These are phyloP conservation scores for Diadophis punctatus DNA, from an alignment of 2,113 vertebrate species.

Conservation along the genomic window DNA sequence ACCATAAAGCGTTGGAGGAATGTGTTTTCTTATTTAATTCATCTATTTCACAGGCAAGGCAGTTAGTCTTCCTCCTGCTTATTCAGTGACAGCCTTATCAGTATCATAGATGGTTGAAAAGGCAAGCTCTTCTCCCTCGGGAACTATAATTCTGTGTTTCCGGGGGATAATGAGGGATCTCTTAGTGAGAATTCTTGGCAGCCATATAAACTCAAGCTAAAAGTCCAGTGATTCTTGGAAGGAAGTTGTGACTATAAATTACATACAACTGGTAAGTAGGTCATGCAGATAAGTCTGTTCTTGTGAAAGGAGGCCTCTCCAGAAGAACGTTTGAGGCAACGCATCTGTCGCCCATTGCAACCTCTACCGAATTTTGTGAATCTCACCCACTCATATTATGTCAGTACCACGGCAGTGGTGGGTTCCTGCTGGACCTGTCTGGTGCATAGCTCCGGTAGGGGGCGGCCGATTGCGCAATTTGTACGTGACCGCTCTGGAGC, in stretches of 20 bases:
- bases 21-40: background rate
- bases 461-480: no score
- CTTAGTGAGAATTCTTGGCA: background rate
- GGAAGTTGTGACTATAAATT: background rate
- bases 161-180: background rate
- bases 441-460: no score
- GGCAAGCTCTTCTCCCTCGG: background rate
- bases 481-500: no score
- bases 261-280: background rate
- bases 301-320: background rate
- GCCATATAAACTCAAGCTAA: background rate
- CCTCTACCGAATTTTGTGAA: background rate
- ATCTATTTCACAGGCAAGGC: background rate
- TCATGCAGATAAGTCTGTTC: background rate
- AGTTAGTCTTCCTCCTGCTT: background rate
- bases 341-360: background rate
- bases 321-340: background rate
- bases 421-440: no score
- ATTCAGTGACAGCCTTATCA: background rate
- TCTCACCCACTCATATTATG: background rate
- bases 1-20: background rate
- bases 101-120: background rate
- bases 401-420: background rate
- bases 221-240: background rate
- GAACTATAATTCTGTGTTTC: background rate